Percentiles rank a stretch among this genome's conserved stretches.
Conservation (phyloP, 2,888 invertebrate species). For the Polyommatus icarus region DNA sequence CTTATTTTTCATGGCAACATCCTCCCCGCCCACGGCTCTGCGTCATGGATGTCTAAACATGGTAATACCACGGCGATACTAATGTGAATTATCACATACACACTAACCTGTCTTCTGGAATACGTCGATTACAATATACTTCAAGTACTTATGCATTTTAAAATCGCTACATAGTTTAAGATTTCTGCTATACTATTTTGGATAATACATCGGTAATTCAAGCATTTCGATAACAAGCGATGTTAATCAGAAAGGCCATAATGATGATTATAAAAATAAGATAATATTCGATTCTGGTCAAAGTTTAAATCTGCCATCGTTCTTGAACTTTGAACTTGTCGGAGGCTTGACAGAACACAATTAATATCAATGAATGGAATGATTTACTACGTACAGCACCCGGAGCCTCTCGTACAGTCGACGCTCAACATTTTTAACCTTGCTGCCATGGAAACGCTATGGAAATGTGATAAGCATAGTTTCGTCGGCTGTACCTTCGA, state of each 20-base stretch:
- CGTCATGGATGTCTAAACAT: conserved; percentile 8
- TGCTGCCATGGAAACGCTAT: neutral
- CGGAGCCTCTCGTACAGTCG: neutral
- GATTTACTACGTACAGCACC: conserved; percentile 5
- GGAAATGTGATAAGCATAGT: neutral
- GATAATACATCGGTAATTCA: neutral
- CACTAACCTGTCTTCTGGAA: neutral
- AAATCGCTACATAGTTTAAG: too few species aligned
- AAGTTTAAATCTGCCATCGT: neutral
- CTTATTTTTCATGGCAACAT: conserved; percentile 18
- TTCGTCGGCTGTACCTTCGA: neutral
- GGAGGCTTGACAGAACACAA: conserved; percentile 6
- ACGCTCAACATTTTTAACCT: neutral
- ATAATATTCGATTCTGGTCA: neutral
- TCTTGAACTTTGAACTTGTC: conserved; percentile 29
- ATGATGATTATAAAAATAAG: neutral
- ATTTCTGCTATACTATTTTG: neutral
- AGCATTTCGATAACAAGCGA: neutral
- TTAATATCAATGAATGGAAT: conserved; percentile 26
- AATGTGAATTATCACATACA: neutral
- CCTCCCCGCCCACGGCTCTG: conserved; percentile 12
- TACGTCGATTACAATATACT: neutral
- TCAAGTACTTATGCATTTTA: too few species aligned
- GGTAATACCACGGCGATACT: neutral
- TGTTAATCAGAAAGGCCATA: neutral